Conservation (phyloP, 30 jellyfish, hydroid and myxozoan species). For the Hydractinia symbiolongicarpus region DNA sequence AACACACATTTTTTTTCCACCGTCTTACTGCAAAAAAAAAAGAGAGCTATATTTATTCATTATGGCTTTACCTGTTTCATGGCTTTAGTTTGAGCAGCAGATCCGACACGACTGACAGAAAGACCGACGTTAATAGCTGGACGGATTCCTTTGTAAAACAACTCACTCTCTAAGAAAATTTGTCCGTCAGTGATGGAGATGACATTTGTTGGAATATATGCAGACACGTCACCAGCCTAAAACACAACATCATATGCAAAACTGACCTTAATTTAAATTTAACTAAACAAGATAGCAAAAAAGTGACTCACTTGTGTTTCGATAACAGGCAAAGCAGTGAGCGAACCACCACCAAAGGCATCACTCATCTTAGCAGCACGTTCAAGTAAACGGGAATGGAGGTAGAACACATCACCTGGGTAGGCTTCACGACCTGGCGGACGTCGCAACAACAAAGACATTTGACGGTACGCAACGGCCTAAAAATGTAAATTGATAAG, state of each 20-base stretch:
- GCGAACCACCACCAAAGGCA: constrained; percentile 92
- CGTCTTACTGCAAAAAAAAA: neutral
- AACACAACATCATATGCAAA: neutral
- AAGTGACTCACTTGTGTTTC: constrained; percentile 80
- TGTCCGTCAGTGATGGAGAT: constrained; percentile 99
- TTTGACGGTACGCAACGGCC: constrained; percentile 99
- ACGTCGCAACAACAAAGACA: constrained; percentile 97
- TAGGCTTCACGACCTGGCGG: constrained; percentile 99
- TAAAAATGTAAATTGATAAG: neutral
- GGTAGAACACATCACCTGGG: constrained; percentile 99
- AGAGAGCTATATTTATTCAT: neutral
- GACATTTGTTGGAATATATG: constrained; percentile 99
- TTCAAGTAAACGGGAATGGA: constrained; percentile 99
- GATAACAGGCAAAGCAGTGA: constrained; percentile 98
- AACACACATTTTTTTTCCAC: too few species aligned
- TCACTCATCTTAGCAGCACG: constrained; percentile 99
- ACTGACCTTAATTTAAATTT: neutral
- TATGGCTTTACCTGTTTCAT: constrained; percentile 85
- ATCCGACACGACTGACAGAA: constrained; percentile 99
- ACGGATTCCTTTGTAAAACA: constrained; percentile 98
- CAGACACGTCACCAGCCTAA: constrained; percentile 99
- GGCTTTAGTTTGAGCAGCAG: constrained; percentile 99
- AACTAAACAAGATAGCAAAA: neutral
- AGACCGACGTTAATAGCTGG: constrained; percentile 99
- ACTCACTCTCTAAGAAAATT: constrained; percentile 96